Evolutionary conservation across 2,113 vertebrate genomes (phyloP).

Genomic region (Xenus cinereus): DNA sequence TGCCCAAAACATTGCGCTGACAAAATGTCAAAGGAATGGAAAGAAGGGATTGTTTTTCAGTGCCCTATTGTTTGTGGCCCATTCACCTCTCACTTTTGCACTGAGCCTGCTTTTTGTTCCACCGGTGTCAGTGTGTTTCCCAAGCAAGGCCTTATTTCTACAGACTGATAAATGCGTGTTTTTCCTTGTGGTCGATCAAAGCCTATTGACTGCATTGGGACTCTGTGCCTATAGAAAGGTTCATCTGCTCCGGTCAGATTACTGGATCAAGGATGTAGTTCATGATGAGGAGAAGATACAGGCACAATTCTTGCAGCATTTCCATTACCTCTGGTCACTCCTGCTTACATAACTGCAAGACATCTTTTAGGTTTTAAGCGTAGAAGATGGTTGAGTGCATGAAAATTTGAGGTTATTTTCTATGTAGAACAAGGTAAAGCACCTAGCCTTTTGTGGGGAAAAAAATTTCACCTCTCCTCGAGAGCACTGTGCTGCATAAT

Average conservation of each 20-base stretch:
- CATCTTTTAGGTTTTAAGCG: background rate
- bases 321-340: background rate
- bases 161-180: background rate
- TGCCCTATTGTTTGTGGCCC: constrained; percentile 10
- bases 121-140: background rate
- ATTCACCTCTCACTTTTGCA: constrained; percentile 41
- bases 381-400: background rate
- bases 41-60: background rate
- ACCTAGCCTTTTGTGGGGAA: background rate
- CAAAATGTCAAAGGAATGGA: background rate
- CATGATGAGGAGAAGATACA: background rate
- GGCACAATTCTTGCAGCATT: background rate
- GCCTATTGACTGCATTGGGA: background rate
- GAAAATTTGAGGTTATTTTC: background rate
- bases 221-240: background rate
- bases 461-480: rapidly evolving
- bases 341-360: background rate
- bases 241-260: background rate
- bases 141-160: background rate
- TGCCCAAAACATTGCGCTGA: background rate
- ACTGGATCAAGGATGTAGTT: background rate
- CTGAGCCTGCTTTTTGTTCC: constrained; percentile 41
- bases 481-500: background rate
- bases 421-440: background rate
- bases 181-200: background rate